Percentiles rank a stretch among this genome's conserved stretches.
Evolutionary conservation across 2,113 vertebrate species (phyloP).

Genomic region (Gymnocephalus cernua): DNA sequence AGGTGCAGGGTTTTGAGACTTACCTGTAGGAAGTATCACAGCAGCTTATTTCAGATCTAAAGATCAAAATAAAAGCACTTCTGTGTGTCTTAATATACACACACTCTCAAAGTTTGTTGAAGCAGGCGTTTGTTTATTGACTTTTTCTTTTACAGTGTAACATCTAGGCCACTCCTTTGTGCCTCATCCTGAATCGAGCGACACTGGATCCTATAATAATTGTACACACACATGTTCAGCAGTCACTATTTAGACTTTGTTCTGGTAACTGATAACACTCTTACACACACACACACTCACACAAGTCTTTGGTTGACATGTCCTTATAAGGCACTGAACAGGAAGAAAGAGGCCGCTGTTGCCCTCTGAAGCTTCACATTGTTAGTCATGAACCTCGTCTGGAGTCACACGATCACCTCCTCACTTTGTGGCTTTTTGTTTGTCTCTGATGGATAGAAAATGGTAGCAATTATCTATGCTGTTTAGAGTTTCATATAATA

Average conservation of each 20-base stretch:
- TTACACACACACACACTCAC: background rate
- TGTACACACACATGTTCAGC: slow-evolving; percentile 28
- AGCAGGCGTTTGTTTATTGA: slow-evolving; percentile 41
- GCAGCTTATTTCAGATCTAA: background rate
- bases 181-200: slow-evolving; percentile 49
- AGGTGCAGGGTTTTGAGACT: slow-evolving; percentile 24
- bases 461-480: background rate
- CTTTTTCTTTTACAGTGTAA: slow-evolving; percentile 12
- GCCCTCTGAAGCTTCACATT: background rate
- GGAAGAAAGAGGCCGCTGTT: background rate
- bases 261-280: slow-evolving; percentile 24
- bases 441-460: slow-evolving; percentile 29
- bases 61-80: background rate
- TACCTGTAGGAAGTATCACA: slow-evolving; percentile 43
- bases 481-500: background rate
- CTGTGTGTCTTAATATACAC: background rate
- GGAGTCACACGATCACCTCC: slow-evolving; percentile 50
- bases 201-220: slow-evolving; percentile 43
- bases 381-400: background rate
- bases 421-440: background rate
- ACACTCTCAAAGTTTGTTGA: slow-evolving; percentile 7
- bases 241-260: slow-evolving; percentile 45
- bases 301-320: background rate
- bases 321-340: background rate
- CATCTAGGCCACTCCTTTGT: slow-evolving; percentile 59